Conservation (phyloP, 2,888 invertebrate genomes). For the Spicauda simplicius region DNA sequence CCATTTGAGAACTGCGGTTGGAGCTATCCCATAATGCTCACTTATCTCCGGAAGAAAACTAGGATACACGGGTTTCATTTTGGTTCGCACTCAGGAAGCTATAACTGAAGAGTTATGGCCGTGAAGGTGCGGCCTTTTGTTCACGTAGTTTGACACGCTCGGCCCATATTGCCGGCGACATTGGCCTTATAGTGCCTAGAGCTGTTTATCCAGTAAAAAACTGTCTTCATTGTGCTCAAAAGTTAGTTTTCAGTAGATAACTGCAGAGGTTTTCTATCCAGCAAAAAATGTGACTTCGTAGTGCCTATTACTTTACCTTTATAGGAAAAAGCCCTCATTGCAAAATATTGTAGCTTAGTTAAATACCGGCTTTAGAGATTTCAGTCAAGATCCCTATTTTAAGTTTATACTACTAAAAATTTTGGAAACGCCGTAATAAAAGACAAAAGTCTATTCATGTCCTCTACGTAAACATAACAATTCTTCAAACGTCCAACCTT, state of each 20-base stretch:
- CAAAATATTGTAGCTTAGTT: no score
- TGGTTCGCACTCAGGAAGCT: conserved; percentile 26
- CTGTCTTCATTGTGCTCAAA: no score
- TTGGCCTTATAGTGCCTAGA: no score
- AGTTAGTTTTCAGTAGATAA: no score
- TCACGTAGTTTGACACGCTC: background rate
- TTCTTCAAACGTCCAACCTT: conserved; percentile 28
- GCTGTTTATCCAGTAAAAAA: no score
- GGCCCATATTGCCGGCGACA: background rate
- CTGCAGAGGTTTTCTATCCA: no score
- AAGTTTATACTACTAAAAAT: background rate
- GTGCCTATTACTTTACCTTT: no score
- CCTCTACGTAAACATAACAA: conserved; percentile 11
- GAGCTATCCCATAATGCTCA: conserved; percentile 32
- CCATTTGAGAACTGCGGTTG: conserved; percentile 28
- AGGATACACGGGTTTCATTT: conserved; percentile 32
- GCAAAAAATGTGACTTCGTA: no score
- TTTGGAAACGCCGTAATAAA: background rate
- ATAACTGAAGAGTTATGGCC: conserved; percentile 31
- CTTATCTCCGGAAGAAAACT: conserved; percentile 36
- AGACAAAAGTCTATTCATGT: conserved; percentile 25
- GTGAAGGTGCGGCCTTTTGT: conserved; percentile 5
- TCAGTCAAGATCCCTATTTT: no score
- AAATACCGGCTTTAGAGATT: no score
- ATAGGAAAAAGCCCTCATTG: no score